Percentiles rank a stretch among this genome's conserved stretches.
These are phyloP conservation scores for Penaeus vannamei DNA, from an alignment of 1,140 invertebrate genomes.

Conservation along the genomic window DNA sequence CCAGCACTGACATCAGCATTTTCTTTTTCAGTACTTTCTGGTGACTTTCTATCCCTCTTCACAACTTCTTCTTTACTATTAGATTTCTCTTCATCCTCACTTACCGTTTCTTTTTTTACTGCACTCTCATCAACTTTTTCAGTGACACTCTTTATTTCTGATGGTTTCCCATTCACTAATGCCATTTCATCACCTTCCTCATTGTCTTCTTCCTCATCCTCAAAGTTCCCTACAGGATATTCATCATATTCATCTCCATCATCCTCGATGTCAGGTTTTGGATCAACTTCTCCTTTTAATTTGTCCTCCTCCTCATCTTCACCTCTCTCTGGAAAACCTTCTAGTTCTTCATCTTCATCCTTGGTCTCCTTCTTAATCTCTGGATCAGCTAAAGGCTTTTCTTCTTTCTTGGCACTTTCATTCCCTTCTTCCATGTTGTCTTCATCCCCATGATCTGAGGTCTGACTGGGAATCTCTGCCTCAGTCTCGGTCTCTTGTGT, in stretches of 20 bases:
- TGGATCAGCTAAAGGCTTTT: not conserved
- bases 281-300: not conserved
- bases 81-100: not conserved
- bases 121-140: not conserved
- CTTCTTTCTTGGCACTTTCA: not conserved
- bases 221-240: constrained; percentile 38
- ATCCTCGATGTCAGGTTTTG: constrained; percentile 14
- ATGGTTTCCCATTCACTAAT: not conserved
- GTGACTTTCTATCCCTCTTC: not conserved
- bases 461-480: constrained; percentile 40
- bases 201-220: constrained; percentile 34
- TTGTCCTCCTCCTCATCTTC: constrained; percentile 36
- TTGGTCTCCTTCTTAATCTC: constrained; percentile 4
- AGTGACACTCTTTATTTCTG: not conserved
- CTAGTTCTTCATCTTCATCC: constrained; percentile 34
- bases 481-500: constrained; percentile 62
- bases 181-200: constrained; percentile 38
- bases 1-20: not conserved
- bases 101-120: not conserved
- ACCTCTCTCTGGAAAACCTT: not conserved
- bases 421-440: constrained; percentile 10
- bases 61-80: not conserved
- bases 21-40: not conserved
- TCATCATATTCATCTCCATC: constrained; percentile 25
- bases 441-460: constrained; percentile 7